Base-by-base conservation (phyloP, 2,888 invertebrate species). In the Bugula neritina region DNA sequence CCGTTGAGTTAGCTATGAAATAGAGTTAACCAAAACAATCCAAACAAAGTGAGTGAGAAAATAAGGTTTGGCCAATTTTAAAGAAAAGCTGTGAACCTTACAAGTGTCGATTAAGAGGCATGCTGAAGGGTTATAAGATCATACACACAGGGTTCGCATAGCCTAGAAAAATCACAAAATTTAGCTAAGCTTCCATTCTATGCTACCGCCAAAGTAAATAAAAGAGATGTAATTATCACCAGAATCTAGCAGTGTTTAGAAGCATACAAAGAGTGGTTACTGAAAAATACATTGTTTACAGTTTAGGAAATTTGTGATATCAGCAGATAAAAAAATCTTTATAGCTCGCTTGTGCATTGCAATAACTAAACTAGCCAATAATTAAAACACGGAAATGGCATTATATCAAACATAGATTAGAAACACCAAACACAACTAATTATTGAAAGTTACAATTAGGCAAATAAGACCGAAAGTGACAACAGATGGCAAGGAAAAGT, bases 1-100 rank as follows among this genome's bases (percentile, higher is more conserved):
- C 27, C 63, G 25, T 63, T 63, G 63, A 27, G 63, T 63, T 63
- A 63, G 63, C 63, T 63, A 63, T 63, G 63, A 63, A 63, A 63
- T 63, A 63, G 63, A 63, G 63, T 63, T 63, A 63, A 63, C 63
- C 63, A 63, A 63, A 63, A 63, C 63, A 63, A 63, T 63, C 63
- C 63, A 63, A 63, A 63, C 63, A 63, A 63, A 63, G 63, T 63
- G 63, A 63, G 63, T 31, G 63, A n/a, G 23, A 63, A 63, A 55
- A 23, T 25, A 63, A 63, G 63, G 27, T 2, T 63, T 63, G 63
- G 27, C 63, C 63, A 17, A 27, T 25, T 17, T 43, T 43, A 31
- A 27, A 10, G 63, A 31, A 63, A 63, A 63, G 63, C 63, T 29
- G 27, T 63, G 34, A 63, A 63, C 63, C 63, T 10, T 55, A 25